phyloP scores from a whole-genome alignment of 2,888 invertebrate genomes.

The Nephrotoma flavescens region DNA sequence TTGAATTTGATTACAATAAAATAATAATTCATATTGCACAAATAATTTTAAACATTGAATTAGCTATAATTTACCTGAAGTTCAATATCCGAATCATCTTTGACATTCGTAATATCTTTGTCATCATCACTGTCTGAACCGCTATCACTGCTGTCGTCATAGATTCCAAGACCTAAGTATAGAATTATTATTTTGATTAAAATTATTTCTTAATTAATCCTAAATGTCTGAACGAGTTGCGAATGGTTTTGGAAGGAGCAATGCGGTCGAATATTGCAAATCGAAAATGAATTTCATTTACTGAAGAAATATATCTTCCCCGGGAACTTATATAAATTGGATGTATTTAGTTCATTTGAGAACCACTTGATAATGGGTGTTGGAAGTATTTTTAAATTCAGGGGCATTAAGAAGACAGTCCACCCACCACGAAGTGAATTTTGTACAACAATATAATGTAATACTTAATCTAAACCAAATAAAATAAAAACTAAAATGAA shows the following conservation, averaged over 20 bases:
- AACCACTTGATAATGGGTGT: not conserved
- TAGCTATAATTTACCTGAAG: constrained; percentile 41
- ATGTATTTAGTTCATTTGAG: not conserved
- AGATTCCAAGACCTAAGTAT: constrained; percentile 66
- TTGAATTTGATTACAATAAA: too few relatives aligned
- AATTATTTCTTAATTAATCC: not conserved
- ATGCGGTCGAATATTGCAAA: not conserved
- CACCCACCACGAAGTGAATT: not conserved
- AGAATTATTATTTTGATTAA: constrained; percentile 7
- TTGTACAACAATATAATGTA: not conserved
- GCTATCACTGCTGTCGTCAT: constrained; percentile 57
- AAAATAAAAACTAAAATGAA: constrained; percentile 1
- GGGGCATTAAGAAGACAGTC: not conserved
- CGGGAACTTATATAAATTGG: not conserved
- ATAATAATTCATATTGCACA: not conserved
- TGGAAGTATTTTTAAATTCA: not conserved
- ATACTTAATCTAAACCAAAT: not conserved
- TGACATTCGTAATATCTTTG: constrained; percentile 28
- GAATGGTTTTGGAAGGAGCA: not conserved
- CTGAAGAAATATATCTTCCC: not conserved
- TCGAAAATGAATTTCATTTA: not conserved
- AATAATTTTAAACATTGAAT: constrained; percentile 2
- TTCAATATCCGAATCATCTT: constrained; percentile 53
- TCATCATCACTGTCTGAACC: constrained; percentile 35
- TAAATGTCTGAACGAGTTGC: not conserved